Evolutionary conservation across 2,888 invertebrate species (phyloP).

Genomic region (Idaea straminata): DNA sequence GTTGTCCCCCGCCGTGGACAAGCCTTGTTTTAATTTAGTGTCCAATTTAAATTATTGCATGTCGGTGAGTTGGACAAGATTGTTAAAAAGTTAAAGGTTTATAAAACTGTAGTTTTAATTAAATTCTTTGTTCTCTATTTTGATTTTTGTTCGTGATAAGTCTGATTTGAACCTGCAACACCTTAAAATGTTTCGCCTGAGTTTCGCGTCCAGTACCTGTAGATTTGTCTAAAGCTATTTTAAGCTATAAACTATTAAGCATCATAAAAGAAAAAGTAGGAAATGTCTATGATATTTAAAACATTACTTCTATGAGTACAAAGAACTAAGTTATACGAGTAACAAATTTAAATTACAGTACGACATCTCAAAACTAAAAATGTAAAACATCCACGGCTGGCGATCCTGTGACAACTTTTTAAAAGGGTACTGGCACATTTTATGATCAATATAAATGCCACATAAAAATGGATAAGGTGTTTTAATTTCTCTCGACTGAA

Average conservation of each 20-base stretch:
- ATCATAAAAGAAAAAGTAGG: too few species aligned
- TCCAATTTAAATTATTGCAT: conserved; percentile 19
- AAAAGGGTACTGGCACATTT: conserved; percentile 65
- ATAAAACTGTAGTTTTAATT: neutral
- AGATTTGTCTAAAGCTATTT: neutral
- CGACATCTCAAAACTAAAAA: conserved; percentile 29
- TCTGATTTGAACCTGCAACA: neutral
- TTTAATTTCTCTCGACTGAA: conserved; percentile 73
- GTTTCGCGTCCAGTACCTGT: neutral
- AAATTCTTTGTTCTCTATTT: neutral
- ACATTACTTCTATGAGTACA: conserved; percentile 7
- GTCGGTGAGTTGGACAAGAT: conserved; percentile 17
- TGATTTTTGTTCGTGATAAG: neutral
- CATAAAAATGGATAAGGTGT: conserved; percentile 76
- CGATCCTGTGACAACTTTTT: conserved; percentile 55
- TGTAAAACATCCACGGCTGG: conserved; percentile 32
- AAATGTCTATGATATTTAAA: too few species aligned
- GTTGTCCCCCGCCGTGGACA: conserved; percentile 20
- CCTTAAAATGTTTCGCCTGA: neutral
- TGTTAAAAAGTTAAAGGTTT: neutral
- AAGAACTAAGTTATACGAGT: conserved; percentile 14
- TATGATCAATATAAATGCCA: conserved; percentile 74
- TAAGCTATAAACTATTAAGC: too few species aligned
- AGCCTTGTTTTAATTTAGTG: conserved; percentile 19
- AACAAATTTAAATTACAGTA: conserved; percentile 20